Evolutionary conservation across 1,140 invertebrate species (phyloP).

Genomic region (Geopemphigus sp.): DNA sequence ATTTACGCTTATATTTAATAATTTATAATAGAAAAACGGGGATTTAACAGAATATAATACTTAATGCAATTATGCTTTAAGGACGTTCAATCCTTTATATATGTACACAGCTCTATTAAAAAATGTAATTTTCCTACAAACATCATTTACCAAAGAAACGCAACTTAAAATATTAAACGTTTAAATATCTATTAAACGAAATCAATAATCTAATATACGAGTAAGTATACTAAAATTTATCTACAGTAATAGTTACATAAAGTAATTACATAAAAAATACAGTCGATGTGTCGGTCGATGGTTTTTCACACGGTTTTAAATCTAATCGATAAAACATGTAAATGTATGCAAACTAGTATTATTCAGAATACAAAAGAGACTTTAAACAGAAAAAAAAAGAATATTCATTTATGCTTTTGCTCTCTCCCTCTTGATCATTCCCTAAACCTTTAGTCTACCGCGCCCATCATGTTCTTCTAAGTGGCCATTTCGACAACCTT

Average conservation of each 20-base stretch:
- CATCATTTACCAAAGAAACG: too few relatives aligned
- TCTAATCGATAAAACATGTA: conserved; percentile 40
- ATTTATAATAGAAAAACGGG: too few relatives aligned
- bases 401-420: conserved; percentile 27
- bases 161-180: too few relatives aligned
- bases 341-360: conserved; percentile 41
- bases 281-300: neutral
- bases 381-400: conserved; percentile 16
- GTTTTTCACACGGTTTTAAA: conserved; percentile 4
- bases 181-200: neutral
- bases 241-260: neutral
- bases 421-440: neutral
- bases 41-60: too few relatives aligned
- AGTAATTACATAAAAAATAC: neutral
- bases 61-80: too few relatives aligned
- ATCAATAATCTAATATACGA: neutral
- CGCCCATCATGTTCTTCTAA: conserved; percentile 25
- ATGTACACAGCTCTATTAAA: too few relatives aligned
- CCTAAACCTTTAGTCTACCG: neutral
- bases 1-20: too few relatives aligned
- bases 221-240: neutral
- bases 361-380: conserved; percentile 29
- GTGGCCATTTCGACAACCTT: conserved; percentile 48
- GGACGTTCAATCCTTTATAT: too few relatives aligned
- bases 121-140: too few relatives aligned